Evolutionary conservation across 2,797 vertebrate genomes (phyloP).

Genomic region (Neomorphus geoffroyi): DNA sequence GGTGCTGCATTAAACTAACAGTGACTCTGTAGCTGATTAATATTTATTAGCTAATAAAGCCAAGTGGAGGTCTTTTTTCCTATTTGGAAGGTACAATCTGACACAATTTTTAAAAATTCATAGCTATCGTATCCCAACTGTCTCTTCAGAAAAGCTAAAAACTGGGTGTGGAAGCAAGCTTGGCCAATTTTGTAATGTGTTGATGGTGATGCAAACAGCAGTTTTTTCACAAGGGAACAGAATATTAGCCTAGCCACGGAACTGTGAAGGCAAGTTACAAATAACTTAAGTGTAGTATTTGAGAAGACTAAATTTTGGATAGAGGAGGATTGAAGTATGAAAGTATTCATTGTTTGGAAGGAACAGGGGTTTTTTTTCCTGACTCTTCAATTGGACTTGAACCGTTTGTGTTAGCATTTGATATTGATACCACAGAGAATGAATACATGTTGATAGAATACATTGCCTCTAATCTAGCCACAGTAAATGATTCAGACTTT

Average conservation of each 20-base stretch:
- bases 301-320: background rate
- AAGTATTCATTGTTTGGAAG: background rate
- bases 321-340: background rate
- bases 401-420: background rate
- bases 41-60: background rate
- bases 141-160: background rate
- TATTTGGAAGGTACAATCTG: background rate
- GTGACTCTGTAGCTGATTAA: background rate
- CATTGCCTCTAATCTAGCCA: background rate
- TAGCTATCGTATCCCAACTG: background rate
- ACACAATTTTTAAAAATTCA: background rate
- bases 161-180: background rate
- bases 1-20: background rate
- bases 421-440: background rate
- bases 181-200: background rate
- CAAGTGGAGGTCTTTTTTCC: background rate
- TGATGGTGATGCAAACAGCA: background rate
- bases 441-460: background rate
- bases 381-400: rapidly evolving
- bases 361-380: background rate
- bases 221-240: background rate
- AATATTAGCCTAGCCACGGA: background rate
- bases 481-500: background rate
- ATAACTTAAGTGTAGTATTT: background rate
- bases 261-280: background rate